Base-by-base conservation (phyloP, 2,888 invertebrate genomes). In the Panzeria rudis region DNA sequence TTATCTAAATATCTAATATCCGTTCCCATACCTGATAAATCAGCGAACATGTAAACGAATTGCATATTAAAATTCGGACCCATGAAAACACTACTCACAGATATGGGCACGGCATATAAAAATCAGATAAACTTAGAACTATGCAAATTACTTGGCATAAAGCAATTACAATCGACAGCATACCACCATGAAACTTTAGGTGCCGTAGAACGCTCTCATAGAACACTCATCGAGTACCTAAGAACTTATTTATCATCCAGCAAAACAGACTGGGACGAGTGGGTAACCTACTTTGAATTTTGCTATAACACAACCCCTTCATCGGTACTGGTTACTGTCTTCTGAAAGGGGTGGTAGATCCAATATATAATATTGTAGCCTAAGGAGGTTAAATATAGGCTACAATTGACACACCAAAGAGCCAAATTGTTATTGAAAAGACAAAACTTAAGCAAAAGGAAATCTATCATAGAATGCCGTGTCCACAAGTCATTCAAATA, bases 21-120 rank as follows among this genome's bases (percentile, higher is more conserved):
- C 11, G 59, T 62, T 20, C 86, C 88, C 35, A 77, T 87, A 20
- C 44, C 73, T 44, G 84, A 87, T 41, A 89, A 88, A 87, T 87
- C 86, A 62, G 87, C 88, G 17, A 81, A 47, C 0, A 44, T 44
- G 2, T 87, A 88, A 13, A 84, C 88, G 69, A 78, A 86, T 50
- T 87, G 87, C 47, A 87, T 89, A n/a, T 69, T 87, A 29, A 86
- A 79, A 56, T 86, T 81, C 35, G 86, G 86, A 47, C 79, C 71
- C 41, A 86, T 86, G 78, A 85, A 79, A 47, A 75, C 52, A 20
- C 23, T 87, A 25, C 80, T 82, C 75, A 80, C 87, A 29, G 66
- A 66, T 29, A 47, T 66, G 47, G 66, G 68, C 11, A 50, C 35
- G 11, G 50, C 50, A 68, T 68, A 50, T 2, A 68, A 68, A 17